Evolutionary conservation across 37 sponge, comb jelly and placozoan genomes (phyloP).

Genomic region (Hexactinellida sp.): DNA sequence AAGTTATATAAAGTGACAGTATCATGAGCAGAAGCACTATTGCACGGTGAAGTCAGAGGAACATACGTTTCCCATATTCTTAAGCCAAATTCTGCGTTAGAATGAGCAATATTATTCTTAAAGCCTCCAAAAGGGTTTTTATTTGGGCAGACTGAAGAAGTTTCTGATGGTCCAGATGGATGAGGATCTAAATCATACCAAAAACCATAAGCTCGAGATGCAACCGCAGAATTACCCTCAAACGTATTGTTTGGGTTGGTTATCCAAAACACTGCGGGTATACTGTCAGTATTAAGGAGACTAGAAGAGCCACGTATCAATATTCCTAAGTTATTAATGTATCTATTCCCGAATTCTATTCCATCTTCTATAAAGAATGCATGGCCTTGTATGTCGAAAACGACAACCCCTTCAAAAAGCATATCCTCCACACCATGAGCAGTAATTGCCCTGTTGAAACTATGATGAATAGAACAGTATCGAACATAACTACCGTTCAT

Average conservation of each 20-base stretch:
- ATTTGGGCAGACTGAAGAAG: conserved; percentile 54
- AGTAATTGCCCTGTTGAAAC: conserved; percentile 73
- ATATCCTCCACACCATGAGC: conserved; percentile 73
- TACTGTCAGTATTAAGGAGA: conserved; percentile 73
- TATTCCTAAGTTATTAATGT: conserved; percentile 57
- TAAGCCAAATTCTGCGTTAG: conserved; percentile 68
- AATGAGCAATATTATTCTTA: conserved; percentile 59
- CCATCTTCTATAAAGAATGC: conserved; percentile 85
- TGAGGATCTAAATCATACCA: conserved; percentile 73
- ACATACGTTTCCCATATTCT: conserved; percentile 70
- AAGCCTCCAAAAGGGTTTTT: conserved; percentile 59
- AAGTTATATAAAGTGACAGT: conserved; percentile 50
- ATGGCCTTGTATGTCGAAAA: conserved; percentile 82
- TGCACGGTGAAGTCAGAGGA: neutral
- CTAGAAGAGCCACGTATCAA: conserved; percentile 59
- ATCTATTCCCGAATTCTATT: conserved; percentile 60
- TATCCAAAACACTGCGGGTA: conserved; percentile 83
- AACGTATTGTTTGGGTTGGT: conserved; percentile 71
- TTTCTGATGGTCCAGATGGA: conserved; percentile 66
- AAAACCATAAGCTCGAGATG: conserved; percentile 67
- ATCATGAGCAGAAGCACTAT: neutral
- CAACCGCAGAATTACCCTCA: conserved; percentile 71
- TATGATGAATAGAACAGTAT: conserved; percentile 74
- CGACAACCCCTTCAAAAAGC: conserved; percentile 70
- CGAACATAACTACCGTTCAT: conserved; percentile 67